Evolutionary conservation across 2,888 invertebrate species (phyloP), one percentile per base, ranked within the genome.

Genomic region (Seira sanloemensis): DNA sequence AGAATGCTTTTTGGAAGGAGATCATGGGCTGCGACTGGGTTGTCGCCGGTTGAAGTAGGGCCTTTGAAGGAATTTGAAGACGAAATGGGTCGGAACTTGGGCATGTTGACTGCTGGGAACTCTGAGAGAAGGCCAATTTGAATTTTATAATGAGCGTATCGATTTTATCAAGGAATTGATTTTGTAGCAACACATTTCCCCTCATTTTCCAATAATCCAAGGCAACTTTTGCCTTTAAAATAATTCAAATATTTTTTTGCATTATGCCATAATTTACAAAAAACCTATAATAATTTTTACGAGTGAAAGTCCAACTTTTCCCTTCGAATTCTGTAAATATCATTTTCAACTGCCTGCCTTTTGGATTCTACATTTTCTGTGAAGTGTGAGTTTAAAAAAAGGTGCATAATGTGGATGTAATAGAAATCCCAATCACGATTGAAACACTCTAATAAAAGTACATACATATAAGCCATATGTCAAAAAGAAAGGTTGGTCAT

Each of bases 1-100:
- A 71, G 72, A 16, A 78, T 78, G 25, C 78, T 72, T 18, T 50
- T 76, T 9, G 67, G 76, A 9, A 65, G 19, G 26, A 65, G 4
- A 4, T 73, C 73, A 37, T 4, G 37, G 12, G 12, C 12, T 4
- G 37, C 4, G 5, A 12, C 4, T 37, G 37, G 37, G 12, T 4
- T 37, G 12, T 37, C 37, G 4, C 37, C 37, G 12, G 37, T 4
- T 37, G 4, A 4, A 37, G 37, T 37, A 12, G 37, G 4, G 37
- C 12, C 37, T 37, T 37, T 37, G 5, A 37, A 37, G 5, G 37
- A 37, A 37, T 37, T 37, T 37, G 37, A 37, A 37, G 12, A 4
- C 4, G 37, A 37, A 4, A 12, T 7, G 5, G 37, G 37, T 4
- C 5, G 4, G 37, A 37, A 37, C 37, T 37, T 37, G 4, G 12